A percentile compares a stretch with the other conserved stretches of the same genome.
Evolutionary conservation across 2,113 vertebrate genomes (phyloP).

Genomic region (Petaurus breviceps): DNA sequence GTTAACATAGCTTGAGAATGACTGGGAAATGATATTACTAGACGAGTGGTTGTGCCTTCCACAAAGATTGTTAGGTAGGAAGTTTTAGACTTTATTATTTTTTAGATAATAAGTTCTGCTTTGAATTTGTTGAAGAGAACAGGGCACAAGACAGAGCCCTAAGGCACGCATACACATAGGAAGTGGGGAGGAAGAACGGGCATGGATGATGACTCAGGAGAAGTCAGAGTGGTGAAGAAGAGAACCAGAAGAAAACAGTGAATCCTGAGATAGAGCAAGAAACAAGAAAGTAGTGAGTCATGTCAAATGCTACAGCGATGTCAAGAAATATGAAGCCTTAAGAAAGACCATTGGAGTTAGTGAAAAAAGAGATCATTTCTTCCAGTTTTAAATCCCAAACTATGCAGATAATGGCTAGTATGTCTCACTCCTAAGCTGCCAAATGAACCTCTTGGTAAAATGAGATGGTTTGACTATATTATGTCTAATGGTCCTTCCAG

Average conservation of each 20-base stretch:
- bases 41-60: not conserved
- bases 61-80: not conserved
- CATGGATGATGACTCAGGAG: not conserved
- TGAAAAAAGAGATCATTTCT: not conserved
- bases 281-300: not conserved
- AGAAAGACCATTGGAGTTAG: not conserved
- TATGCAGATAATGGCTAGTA: not conserved
- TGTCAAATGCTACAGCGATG: not conserved
- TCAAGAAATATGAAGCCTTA: not conserved
- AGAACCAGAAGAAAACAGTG: not conserved
- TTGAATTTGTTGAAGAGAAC: not conserved
- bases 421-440: not conserved
- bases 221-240: not conserved
- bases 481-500: not conserved
- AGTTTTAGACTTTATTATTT: not conserved
- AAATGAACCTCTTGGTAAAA: not conserved
- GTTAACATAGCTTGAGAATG: not conserved
- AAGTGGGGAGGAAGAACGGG: not conserved
- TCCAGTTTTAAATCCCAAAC: not conserved
- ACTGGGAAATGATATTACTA: not conserved
- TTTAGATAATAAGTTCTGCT: not conserved
- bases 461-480: not conserved
- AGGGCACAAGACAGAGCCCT: not conserved
- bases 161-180: not conserved
- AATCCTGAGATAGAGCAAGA: not conserved